These are phyloP conservation scores for Drosophila willistoni DNA, from an alignment of 1,140 invertebrate species.

Conservation along the genomic window DNA sequence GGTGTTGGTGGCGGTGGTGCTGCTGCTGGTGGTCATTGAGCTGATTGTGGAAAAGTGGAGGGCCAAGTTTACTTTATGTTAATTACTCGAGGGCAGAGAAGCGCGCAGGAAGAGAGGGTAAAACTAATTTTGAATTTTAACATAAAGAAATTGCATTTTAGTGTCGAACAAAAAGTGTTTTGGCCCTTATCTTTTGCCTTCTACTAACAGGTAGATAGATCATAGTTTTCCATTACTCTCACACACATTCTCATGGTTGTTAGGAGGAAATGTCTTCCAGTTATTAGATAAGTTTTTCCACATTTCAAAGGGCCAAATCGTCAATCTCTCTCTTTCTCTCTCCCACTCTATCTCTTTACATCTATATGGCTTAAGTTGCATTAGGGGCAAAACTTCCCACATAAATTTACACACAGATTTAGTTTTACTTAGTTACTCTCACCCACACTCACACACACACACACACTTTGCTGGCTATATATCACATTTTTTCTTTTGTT, in stretches of 20 bases:
- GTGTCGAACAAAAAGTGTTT: constrained; percentile 16
- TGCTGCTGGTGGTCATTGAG: neutral
- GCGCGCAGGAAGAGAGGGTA: no score
- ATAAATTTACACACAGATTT: constrained; percentile 68
- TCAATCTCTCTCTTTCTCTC: no score
- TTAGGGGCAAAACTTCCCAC: constrained; percentile 58
- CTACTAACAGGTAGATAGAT: constrained; percentile 12
- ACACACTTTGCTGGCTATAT: constrained; percentile 45
- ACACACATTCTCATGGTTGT: constrained; percentile 20
- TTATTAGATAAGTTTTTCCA: constrained; percentile 67
- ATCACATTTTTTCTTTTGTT: constrained; percentile 44
- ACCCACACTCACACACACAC: constrained; percentile 26
- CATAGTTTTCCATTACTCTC: constrained; percentile 23
- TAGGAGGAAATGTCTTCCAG: constrained; percentile 52
- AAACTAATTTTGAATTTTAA: constrained; percentile 3
- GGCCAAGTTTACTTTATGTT: constrained; percentile 12
- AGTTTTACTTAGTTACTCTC: constrained; percentile 27
- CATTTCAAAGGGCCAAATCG: no score
- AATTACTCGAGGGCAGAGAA: neutral
- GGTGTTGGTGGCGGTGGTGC: neutral
- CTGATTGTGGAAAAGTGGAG: neutral
- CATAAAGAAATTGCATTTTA: constrained; percentile 17
- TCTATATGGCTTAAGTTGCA: neutral
- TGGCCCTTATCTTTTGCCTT: neutral
- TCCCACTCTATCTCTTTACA: no score